A percentile compares a stretch with the other conserved stretches of the same genome.
phyloP scores from a whole-genome alignment of 2,797 vertebrate species.

The Halcyon badia region DNA sequence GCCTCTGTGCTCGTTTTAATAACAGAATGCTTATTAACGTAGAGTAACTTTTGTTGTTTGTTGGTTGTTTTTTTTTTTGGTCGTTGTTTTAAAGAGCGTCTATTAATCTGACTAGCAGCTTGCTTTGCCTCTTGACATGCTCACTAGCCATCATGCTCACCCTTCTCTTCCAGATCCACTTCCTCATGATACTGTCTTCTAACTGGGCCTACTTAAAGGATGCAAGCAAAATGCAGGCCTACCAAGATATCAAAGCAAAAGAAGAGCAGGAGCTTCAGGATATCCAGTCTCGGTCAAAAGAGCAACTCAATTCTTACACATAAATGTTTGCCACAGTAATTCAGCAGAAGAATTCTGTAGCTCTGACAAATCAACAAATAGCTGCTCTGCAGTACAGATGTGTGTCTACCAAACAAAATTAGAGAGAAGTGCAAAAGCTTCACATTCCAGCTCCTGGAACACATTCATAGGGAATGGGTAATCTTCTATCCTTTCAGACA shows the following conservation, averaged over 20 bases:
- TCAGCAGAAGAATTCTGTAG: constrained; percentile 84
- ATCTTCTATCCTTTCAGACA: constrained; percentile 76
- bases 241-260: constrained; percentile 99
- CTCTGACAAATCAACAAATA: constrained; percentile 86
- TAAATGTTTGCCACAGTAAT: constrained; percentile 85
- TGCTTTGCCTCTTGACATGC: constrained; percentile 95
- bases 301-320: constrained; percentile 99
- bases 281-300: constrained; percentile 98
- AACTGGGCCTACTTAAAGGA: constrained; percentile 99
- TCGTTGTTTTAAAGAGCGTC: constrained; percentile 57
- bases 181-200: constrained; percentile 99
- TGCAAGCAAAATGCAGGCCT: constrained; percentile 98
- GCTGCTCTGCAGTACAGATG: constrained; percentile 88
- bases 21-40: constrained; percentile 73
- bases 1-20: constrained; percentile 67
- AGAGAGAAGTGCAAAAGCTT: constrained; percentile 85
- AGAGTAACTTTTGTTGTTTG: constrained; percentile 71
- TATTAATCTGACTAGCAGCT: constrained; percentile 91
- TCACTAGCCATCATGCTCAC: constrained; percentile 97
- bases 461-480: constrained; percentile 81
- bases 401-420: constrained; percentile 88
- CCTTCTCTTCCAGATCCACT: constrained; percentile 99
- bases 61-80: not conserved
- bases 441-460: constrained; percentile 85
- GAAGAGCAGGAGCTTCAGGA: constrained; percentile 99